Base-by-base conservation (phyloP, 2,113 vertebrate genomes). In the Osmerus eperlanus region DNA sequence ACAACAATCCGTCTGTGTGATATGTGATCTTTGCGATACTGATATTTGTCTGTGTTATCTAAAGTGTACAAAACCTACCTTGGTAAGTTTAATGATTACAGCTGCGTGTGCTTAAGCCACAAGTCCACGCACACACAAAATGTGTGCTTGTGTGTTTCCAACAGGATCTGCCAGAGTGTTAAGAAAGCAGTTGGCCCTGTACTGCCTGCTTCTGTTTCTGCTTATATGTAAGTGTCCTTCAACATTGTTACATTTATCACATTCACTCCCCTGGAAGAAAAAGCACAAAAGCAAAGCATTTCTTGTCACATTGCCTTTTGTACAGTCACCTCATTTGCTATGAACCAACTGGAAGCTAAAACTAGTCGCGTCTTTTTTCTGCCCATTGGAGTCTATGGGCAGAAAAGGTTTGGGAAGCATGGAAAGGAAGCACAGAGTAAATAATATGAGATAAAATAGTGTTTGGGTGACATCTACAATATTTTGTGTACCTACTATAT, bases 181-280 rank as follows among this genome's bases (percentile, higher is more conserved):
- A 72, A 83, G 82, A 78, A 77, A 74, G 67, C 85, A 85, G 6
- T 67, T 90, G 16, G 12, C 89, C 74, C 66, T 91, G 78, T 81
- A 83, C 80, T 85, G 85, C 73, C 65, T 86, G 21, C 75, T 87
- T 32, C 74, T 92, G 54, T 79, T 66, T 61, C 82, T 90, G 76
- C 75, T 91, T 65, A 78, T 92, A 72, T 92, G 91, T 92, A 81
- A 92, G 91, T 90, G 47, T 41, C 16, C 62, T 52, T 59, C 78
- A 76, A 14, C 55, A 54, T 71, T 63, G 72, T 23, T 81, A 68
- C 56, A 58, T 15, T 47, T 71, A 29, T 56, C 18, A 66, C 65
- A 60, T 6, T 70, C 51, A 77, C 51, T 63, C 19, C 15, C 16
- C 14, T 32, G 62, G 29, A 64, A 64, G 61, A 28, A 5, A 63